These are phyloP conservation scores for Saguinus midas DNA, from an alignment of 2,113 vertebrate genomes.

Conservation along the genomic window DNA sequence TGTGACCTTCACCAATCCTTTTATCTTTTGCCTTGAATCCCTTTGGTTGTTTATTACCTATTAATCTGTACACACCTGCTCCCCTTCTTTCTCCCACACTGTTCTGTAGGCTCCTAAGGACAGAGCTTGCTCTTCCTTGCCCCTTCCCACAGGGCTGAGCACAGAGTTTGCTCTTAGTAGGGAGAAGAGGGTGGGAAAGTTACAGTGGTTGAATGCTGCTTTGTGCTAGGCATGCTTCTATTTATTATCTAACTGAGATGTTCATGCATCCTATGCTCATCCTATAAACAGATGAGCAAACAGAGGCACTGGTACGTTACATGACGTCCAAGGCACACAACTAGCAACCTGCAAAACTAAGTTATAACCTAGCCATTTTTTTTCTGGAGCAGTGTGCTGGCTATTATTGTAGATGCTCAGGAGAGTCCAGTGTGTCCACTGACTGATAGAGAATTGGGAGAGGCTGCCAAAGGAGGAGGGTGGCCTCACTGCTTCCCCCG, in stretches of 20 bases:
- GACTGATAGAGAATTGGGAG: background rate
- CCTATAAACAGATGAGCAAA: background rate
- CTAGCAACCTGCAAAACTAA: background rate
- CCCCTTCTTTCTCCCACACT: too few relatives aligned
- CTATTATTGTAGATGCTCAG: background rate
- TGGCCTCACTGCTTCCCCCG: fast-evolving
- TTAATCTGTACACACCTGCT: background rate
- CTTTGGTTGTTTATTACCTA: background rate
- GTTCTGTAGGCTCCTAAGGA: background rate
- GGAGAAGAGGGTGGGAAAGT: background rate
- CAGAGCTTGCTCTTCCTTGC: background rate
- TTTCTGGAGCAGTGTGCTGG: background rate
- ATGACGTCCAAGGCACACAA: background rate
- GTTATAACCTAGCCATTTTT: background rate
- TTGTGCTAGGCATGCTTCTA: background rate
- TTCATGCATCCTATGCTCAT: background rate
- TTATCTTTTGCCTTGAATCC: background rate
- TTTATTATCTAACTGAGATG: background rate
- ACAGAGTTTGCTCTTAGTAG: background rate
- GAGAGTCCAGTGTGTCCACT: background rate
- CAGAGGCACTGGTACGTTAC: background rate
- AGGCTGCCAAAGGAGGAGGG: fast-evolving
- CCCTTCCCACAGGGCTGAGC: background rate
- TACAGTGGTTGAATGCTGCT: background rate
- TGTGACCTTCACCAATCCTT: background rate